A percentile compares a stretch with the other conserved stretches of the same genome.
These are phyloP conservation scores for Nautilus pompilius DNA, from an alignment of 1,140 invertebrate species.

Conservation along the genomic window DNA sequence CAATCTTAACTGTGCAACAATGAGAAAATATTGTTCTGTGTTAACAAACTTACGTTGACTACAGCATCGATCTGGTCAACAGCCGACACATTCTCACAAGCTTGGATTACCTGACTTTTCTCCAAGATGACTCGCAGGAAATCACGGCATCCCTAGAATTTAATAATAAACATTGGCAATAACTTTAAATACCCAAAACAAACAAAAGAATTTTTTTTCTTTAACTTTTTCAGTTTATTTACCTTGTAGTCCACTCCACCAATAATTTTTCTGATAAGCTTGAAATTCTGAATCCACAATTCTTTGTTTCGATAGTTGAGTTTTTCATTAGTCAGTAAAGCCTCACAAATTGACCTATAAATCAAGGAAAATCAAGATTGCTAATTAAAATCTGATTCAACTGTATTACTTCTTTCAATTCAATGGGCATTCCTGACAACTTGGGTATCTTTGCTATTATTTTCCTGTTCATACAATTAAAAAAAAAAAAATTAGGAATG, in stretches of 20 bases:
- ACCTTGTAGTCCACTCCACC: conserved; percentile 91
- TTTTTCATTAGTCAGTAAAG: conserved; percentile 75
- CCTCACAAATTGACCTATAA: conserved; percentile 78
- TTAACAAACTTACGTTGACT: conserved; percentile 38
- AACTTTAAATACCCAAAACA: too few species aligned
- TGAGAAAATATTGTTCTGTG: too few species aligned
- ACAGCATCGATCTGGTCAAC: conserved; percentile 38
- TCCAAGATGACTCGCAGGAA: conserved; percentile 65
- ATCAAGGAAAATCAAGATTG: not conserved
- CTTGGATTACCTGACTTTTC: conserved; percentile 63
- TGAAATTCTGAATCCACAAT: conserved; percentile 83
- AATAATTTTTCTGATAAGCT: conserved; percentile 80
- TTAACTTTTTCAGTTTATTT: too few species aligned
- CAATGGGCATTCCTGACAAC: not conserved
- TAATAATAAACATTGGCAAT: not conserved
- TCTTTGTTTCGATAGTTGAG: conserved; percentile 72
- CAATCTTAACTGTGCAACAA: too few species aligned
- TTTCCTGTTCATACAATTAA: not conserved
- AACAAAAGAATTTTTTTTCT: too few species aligned
- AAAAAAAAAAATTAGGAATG: too few species aligned
- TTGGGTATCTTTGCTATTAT: not conserved
- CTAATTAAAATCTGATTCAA: not conserved
- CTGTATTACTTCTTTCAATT: not conserved
- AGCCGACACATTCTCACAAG: conserved; percentile 32
- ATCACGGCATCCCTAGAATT: conserved; percentile 55